Base-by-base conservation (phyloP, 2,113 vertebrate genomes). In the Cichladusa arquata region DNA sequence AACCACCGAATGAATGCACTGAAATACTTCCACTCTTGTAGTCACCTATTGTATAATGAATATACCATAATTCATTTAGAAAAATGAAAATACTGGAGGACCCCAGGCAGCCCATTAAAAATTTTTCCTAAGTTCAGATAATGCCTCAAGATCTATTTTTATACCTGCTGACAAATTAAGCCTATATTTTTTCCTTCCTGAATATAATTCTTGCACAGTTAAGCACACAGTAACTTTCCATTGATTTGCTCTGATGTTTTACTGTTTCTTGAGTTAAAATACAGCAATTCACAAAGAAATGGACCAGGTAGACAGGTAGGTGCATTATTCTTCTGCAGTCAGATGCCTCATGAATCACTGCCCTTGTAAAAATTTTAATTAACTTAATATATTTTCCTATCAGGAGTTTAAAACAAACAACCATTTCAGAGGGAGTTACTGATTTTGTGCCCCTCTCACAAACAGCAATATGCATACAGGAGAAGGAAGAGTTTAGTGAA, bases 61-160 rank as follows among this genome's bases (percentile, higher is more conserved):
- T 58, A 64, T 53, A 58, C 56, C 45, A 44, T 87, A 95, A 92
- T 74, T 93, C 70, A 93, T 86, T 84, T 88, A 61, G 72, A 90
- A 95, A 95, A 89, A 86, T 76, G 57, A 93, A 95, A 93, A 89
- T 71, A 72, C 77, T 74, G 24, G 40, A 87, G 42, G 34, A 50
- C 92, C 58, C 9, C 57, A 79, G 86, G 91, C 86, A 91, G 57
- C 66, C 74, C 90, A 82, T 95, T 93, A 83, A 76, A 89, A 40
- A 5, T 66, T 78, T 92, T 89, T 31, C 62, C 28, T 53, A 87
- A 73, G 73, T 93, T 95, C 73, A 93, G 86, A 71, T 88, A 78
- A 81, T 92, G 66, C 80, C 38, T 91, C 73, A 72, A 71, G 65
- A 73, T 77, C 82, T 93, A 66, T 93, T 94, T 96, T 97, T 92